These are phyloP conservation scores for Mustelus asterias DNA, from an alignment of 2,113 vertebrate genomes.

Conservation along the genomic window DNA sequence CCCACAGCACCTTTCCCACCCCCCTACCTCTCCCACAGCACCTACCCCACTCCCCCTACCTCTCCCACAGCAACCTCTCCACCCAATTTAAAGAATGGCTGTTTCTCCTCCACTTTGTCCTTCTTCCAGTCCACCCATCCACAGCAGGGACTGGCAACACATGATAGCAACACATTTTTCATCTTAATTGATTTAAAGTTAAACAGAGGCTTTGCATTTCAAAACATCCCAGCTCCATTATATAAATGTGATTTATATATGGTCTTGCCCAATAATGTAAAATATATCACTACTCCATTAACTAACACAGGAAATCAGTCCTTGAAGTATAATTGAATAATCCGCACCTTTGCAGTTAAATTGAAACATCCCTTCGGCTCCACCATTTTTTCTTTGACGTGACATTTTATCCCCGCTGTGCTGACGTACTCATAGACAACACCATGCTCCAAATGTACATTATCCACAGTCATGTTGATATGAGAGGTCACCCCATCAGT, in stretches of 20 bases:
- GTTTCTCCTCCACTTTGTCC: neutral
- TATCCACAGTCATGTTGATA: conserved; percentile 86
- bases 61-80: neutral
- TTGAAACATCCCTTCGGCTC: conserved; percentile 86
- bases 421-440: conserved; percentile 91
- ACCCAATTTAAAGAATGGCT: neutral
- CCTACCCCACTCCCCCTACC: too few species aligned
- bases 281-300: neutral
- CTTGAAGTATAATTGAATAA: conserved; percentile 2
- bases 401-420: conserved; percentile 81
- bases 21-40: too few species aligned
- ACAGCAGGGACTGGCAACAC: neutral
- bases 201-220: neutral
- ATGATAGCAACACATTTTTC: neutral
- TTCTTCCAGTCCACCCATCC: neutral
- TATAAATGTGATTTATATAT: neutral
- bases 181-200: neutral
- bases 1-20: too few species aligned
- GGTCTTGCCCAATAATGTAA: neutral
- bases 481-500: conserved; percentile 56
- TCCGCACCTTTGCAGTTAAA: conserved; percentile 85
- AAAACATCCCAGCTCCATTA: neutral
- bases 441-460: conserved; percentile 81
- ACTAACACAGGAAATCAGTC: neutral
- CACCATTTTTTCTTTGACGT: conserved; percentile 88